A percentile compares a stretch with the other conserved stretches of the same genome.
These are phyloP conservation scores for Planococcus citri DNA, from an alignment of 1,140 invertebrate genomes.

Conservation along the genomic window DNA sequence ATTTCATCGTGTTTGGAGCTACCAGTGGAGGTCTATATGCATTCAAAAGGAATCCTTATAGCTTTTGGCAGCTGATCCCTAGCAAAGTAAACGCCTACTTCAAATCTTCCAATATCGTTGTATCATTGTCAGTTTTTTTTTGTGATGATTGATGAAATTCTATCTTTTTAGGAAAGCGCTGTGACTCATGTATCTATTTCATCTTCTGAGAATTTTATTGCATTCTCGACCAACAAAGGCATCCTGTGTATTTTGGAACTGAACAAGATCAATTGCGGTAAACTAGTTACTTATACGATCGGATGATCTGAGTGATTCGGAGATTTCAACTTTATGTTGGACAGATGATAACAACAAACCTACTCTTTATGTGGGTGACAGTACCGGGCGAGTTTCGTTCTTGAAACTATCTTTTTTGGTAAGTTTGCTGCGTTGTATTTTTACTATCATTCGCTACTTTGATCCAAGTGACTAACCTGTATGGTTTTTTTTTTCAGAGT, in stretches of 20 bases:
- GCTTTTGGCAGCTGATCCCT: conserved; percentile 60
- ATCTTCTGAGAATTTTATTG: conserved; percentile 57
- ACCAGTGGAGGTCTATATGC: conserved; percentile 66
- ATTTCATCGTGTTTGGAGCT: conserved; percentile 58
- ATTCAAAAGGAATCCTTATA: conserved; percentile 53
- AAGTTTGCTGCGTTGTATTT: conserved; percentile 30
- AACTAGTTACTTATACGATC: conserved; percentile 35
- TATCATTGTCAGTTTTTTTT: background rate
- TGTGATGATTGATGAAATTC: background rate
- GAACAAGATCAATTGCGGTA: conserved; percentile 27
- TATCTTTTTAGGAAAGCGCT: conserved; percentile 48
- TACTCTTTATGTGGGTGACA: conserved; percentile 46
- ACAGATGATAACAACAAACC: conserved; percentile 44
- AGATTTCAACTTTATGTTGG: conserved; percentile 52
- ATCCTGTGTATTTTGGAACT: conserved; percentile 46
- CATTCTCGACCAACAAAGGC: conserved; percentile 50
- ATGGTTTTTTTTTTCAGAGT: conserved; percentile 33
- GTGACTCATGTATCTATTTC: conserved; percentile 54
- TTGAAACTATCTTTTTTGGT: conserved; percentile 48
- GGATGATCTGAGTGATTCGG: conserved; percentile 46
- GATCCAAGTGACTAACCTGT: no score
- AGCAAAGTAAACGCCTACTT: conserved; percentile 46
- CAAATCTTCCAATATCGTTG: background rate
- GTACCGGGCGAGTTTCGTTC: conserved; percentile 50
- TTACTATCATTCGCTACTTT: background rate